These are phyloP conservation scores for Autographa gamma DNA, from an alignment of 2,888 invertebrate species.

Conservation along the genomic window DNA sequence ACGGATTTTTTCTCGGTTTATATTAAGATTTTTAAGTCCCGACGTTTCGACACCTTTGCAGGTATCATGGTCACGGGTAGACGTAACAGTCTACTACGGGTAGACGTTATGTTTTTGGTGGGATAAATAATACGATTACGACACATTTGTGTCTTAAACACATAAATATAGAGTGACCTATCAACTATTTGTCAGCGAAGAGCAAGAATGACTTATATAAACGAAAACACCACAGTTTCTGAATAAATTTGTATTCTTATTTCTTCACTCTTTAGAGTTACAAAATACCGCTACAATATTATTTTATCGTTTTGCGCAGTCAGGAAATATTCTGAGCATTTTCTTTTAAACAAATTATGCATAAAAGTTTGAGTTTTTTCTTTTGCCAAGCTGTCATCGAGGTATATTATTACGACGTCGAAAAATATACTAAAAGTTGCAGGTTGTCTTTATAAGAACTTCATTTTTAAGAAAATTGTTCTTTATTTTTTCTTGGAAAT, in stretches of 20 bases:
- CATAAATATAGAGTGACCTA: not conserved
- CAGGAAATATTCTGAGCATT: constrained; percentile 22
- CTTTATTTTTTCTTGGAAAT: not conserved
- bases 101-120: too few species aligned
- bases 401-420: constrained; percentile 26
- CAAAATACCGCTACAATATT: constrained; percentile 15
- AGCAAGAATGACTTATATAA: not conserved
- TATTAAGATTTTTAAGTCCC: too few species aligned
- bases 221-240: not conserved
- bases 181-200: not conserved
- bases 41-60: too few species aligned
- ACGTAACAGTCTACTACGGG: too few species aligned
- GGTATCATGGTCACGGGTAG: too few species aligned
- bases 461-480: not conserved
- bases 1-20: too few species aligned
- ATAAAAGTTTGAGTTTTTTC: constrained; percentile 21
- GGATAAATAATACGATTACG: too few species aligned
- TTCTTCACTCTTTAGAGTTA: not conserved
- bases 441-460: not conserved
- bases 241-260: not conserved
- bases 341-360: constrained; percentile 36
- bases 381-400: constrained; percentile 11
- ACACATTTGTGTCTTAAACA: not conserved
- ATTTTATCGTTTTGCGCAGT: constrained; percentile 20
- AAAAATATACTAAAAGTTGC: not conserved